These are phyloP conservation scores for Drosophila pectinifera DNA, from an alignment of 1,140 invertebrate species.

Conservation along the genomic window DNA sequence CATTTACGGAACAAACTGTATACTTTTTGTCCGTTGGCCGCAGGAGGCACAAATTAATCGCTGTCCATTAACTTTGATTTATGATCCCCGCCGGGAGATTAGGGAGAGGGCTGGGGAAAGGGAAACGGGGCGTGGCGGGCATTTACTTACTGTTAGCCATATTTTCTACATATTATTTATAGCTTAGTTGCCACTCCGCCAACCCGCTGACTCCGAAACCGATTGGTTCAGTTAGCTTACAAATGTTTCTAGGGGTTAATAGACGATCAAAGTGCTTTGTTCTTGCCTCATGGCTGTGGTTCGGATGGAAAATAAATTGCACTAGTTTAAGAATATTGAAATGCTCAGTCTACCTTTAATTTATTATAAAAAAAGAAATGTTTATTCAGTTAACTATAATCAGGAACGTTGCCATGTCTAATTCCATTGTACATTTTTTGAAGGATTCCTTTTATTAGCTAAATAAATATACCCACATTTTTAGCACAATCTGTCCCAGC, in stretches of 20 bases:
- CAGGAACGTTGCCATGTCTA: constrained; percentile 7
- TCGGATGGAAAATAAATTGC: background rate
- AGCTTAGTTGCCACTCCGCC: constrained; percentile 51
- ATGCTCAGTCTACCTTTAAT: background rate
- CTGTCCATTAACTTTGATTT: constrained; percentile 76
- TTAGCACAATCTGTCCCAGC: constrained; percentile 30
- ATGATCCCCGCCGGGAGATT: constrained; percentile 33
- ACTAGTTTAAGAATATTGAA: background rate
- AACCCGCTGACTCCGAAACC: background rate
- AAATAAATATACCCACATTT: constrained; percentile 13
- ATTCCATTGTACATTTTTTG: constrained; percentile 1
- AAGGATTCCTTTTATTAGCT: background rate
- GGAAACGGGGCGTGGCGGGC: constrained; percentile 39
- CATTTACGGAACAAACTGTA: constrained; percentile 16
- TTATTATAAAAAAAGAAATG: no score
- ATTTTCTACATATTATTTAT: constrained; percentile 75
- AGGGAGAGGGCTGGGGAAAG: constrained; percentile 1
- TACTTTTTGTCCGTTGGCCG: constrained; percentile 25
- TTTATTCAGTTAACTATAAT: constrained; percentile 9
- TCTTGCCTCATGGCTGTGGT: background rate
- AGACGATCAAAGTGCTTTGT: constrained; percentile 33
- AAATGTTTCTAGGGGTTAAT: constrained; percentile 68
- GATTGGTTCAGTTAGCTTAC: constrained; percentile 42
- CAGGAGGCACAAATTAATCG: constrained; percentile 68
- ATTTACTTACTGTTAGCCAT: constrained; percentile 59